A percentile compares a stretch with the other conserved stretches of the same genome.
Conservation (phyloP, 2,888 invertebrate genomes). For the Allolobophora icterica region DNA sequence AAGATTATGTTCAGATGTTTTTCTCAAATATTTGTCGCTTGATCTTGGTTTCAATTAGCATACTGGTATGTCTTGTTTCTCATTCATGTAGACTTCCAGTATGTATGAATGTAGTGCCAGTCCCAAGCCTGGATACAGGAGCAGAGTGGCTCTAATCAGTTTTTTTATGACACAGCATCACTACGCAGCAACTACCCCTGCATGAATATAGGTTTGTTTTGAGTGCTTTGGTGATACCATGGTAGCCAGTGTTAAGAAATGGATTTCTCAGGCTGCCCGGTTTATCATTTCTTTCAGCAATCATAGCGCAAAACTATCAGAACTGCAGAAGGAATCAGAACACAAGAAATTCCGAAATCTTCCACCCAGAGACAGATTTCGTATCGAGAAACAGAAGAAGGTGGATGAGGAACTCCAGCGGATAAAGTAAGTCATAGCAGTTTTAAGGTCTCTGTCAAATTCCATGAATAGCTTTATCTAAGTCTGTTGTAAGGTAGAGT, state of each 20-base stretch:
- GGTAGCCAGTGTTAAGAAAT: not conserved
- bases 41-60: too few relatives aligned
- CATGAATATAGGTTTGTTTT: too few relatives aligned
- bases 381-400: slow-evolving; percentile 58
- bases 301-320: slow-evolving; percentile 41
- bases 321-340: slow-evolving; percentile 55
- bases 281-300: not conserved
- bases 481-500: not conserved
- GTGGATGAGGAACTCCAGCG: slow-evolving; percentile 60
- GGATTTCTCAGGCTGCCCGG: not conserved
- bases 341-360: slow-evolving; percentile 56
- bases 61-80: too few relatives aligned
- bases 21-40: too few relatives aligned
- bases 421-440: slow-evolving; percentile 51
- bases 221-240: not conserved
- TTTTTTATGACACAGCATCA: too few relatives aligned
- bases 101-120: too few relatives aligned
- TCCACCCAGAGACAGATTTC: slow-evolving; percentile 61
- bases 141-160: too few relatives aligned
- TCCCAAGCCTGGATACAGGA: too few relatives aligned
- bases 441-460: not conserved
- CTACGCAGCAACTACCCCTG: too few relatives aligned
- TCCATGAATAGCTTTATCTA: not conserved
- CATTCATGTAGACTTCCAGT: too few relatives aligned
- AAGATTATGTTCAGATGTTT: too few relatives aligned